Percentiles rank a stretch among this genome's conserved stretches.
Evolutionary conservation across 1,140 invertebrate genomes (phyloP).

Genomic region (Diabrotica undecimpunctata): DNA sequence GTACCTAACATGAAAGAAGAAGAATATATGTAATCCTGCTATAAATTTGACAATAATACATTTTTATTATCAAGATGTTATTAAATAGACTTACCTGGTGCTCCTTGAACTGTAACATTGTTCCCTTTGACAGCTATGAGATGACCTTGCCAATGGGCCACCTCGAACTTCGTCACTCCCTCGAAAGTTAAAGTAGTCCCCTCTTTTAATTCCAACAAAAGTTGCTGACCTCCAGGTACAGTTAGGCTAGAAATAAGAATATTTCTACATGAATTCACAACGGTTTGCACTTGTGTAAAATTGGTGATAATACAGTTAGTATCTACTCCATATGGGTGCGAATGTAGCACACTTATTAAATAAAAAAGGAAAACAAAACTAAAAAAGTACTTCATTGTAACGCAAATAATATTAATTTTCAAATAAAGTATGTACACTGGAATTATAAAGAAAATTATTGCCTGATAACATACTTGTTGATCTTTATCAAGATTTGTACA

Average conservation of each 20-base stretch:
- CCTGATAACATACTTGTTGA: too few relatives aligned
- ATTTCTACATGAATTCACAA: conserved; percentile 14
- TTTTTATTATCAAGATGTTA: too few relatives aligned
- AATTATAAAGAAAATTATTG: too few relatives aligned
- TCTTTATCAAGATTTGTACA: too few relatives aligned
- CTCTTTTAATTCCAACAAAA: conserved; percentile 2
- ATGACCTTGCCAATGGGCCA: background rate
- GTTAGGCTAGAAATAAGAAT: background rate
- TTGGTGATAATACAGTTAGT: conserved; percentile 7
- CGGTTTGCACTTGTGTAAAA: conserved; percentile 7
- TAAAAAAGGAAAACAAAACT: background rate
- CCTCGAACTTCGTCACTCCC: conserved; percentile 1
- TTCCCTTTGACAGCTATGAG: background rate
- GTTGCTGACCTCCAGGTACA: conserved; percentile 10
- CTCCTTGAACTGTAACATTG: conserved; percentile 8
- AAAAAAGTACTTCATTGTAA: background rate
- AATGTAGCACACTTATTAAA: too few relatives aligned
- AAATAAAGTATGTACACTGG: too few relatives aligned
- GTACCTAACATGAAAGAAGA: too few relatives aligned
- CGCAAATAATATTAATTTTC: background rate
- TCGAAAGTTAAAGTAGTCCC: conserved; percentile 5
- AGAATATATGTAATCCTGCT: too few relatives aligned
- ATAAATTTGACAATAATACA: too few relatives aligned
- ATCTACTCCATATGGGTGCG: background rate
- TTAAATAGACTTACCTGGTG: conserved; percentile 4